Evolutionary conservation across 2,797 vertebrate genomes (phyloP).

Genomic region (Austrolebias charrua): DNA sequence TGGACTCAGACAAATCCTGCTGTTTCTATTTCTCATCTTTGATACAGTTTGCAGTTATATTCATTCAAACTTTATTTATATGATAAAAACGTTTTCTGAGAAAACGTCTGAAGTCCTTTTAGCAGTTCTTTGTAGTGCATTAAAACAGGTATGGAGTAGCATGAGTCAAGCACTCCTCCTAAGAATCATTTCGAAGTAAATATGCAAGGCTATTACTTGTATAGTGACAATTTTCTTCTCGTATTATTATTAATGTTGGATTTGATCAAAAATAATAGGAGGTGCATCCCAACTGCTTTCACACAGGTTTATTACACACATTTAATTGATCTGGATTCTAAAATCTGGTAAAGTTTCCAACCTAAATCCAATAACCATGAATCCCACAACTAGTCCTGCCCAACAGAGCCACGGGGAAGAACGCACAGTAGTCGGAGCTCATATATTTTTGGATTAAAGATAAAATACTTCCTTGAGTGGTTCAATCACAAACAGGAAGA

Average conservation of each 20-base stretch:
- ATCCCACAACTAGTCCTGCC: slow-evolving; percentile 37
- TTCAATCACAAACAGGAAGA: slow-evolving; percentile 63
- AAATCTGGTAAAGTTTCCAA: slow-evolving; percentile 46
- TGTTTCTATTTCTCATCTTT: too few species aligned
- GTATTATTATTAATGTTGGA: neutral
- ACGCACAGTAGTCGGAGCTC: slow-evolving; percentile 35
- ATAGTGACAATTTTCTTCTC: slow-evolving; percentile 2
- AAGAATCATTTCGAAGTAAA: neutral
- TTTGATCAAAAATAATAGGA: slow-evolving; percentile 6
- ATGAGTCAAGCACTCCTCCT: slow-evolving; percentile 7
- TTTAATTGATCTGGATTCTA: slow-evolving; percentile 34
- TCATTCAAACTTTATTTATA: too few species aligned
- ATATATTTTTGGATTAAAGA: slow-evolving; percentile 61
- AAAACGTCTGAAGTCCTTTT: slow-evolving; percentile 6
- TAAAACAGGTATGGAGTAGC: neutral
- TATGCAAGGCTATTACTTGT: slow-evolving; percentile 4
- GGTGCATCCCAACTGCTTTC: slow-evolving; percentile 18
- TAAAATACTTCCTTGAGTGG: slow-evolving; percentile 61
- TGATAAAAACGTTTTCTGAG: slow-evolving; percentile 12
- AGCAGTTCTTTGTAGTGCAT: slow-evolving; percentile 13
- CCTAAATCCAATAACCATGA: slow-evolving; percentile 61
- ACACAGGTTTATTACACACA: slow-evolving; percentile 41
- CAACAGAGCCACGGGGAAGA: slow-evolving; percentile 27
- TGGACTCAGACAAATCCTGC: too few species aligned
- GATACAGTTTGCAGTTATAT: neutral